phyloP scores from a whole-genome alignment of 2,113 vertebrate genomes.

The Neopipo cinnamomea region DNA sequence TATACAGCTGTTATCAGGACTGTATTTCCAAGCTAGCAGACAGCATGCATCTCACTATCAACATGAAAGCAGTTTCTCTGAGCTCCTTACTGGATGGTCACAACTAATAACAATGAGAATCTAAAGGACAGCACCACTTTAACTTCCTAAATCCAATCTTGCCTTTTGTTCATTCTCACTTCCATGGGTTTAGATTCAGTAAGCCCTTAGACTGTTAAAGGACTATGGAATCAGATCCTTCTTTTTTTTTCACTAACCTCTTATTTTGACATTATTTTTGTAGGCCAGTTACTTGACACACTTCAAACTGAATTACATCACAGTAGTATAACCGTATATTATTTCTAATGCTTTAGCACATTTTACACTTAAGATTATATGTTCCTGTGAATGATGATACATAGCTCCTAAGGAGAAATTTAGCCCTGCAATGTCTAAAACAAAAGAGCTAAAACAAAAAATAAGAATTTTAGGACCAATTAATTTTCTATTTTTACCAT shows the following conservation, averaged over 20 bases:
- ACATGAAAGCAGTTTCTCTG: not conserved
- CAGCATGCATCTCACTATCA: not conserved
- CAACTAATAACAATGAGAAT: not conserved
- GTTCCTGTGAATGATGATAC: not conserved
- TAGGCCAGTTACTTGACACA: not conserved
- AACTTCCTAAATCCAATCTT: not conserved
- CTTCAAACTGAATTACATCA: not conserved
- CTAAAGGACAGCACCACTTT: not conserved
- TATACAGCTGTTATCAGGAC: not conserved
- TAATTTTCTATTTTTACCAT: not conserved
- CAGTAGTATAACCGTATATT: not conserved
- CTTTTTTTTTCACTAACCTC: not conserved
- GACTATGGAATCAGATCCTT: not conserved
- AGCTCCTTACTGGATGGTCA: accelerated
- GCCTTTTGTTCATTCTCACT: not conserved
- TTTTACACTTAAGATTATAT: not conserved
- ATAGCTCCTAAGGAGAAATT: not conserved
- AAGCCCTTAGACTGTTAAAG: not conserved
- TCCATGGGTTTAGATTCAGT: not conserved
- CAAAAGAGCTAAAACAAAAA: not conserved
- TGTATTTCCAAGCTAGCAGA: not conserved
- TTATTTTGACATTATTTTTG: not conserved
- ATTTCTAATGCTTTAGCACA: not conserved
- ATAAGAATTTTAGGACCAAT: not conserved
- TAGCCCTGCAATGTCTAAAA: not conserved